A percentile compares a stretch with the other conserved stretches of the same genome.
Conservation (phyloP, 2,797 vertebrate species). For the Alauda arvensis region DNA sequence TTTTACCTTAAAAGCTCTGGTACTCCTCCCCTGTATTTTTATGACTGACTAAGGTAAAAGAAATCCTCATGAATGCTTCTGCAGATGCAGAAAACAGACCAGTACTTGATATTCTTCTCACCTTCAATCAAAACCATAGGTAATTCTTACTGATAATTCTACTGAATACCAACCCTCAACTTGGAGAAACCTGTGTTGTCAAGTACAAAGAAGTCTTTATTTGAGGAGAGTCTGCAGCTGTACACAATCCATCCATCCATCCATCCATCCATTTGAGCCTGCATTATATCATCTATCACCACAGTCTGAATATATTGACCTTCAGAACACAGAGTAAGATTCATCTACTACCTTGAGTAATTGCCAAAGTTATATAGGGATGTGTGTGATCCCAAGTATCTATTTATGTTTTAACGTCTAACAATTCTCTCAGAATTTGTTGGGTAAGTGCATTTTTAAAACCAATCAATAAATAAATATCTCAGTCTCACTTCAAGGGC, state of each 20-base stretch:
- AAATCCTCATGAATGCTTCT: background rate
- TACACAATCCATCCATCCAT: background rate
- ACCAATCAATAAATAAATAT: background rate
- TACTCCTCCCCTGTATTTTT: background rate
- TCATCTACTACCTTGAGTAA: background rate
- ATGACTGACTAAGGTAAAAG: background rate
- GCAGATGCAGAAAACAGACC: background rate
- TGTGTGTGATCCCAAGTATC: fast-evolving
- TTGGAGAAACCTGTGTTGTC: background rate
- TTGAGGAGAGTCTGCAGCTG: background rate
- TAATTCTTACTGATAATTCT: background rate
- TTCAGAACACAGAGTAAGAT: background rate
- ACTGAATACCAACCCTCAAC: background rate
- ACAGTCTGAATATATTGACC: background rate
- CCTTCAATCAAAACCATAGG: background rate
- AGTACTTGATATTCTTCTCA: background rate
- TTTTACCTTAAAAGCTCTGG: background rate
- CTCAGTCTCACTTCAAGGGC: background rate
- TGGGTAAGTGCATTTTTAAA: background rate
- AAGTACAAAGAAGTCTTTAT: background rate
- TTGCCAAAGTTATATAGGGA: background rate
- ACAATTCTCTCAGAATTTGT: background rate
- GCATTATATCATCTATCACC: background rate
- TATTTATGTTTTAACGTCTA: conserved; percentile 1
- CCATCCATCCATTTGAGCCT: background rate